phyloP scores from a whole-genome alignment of 2,797 vertebrate species.

The Centroberyx gerrardi region DNA sequence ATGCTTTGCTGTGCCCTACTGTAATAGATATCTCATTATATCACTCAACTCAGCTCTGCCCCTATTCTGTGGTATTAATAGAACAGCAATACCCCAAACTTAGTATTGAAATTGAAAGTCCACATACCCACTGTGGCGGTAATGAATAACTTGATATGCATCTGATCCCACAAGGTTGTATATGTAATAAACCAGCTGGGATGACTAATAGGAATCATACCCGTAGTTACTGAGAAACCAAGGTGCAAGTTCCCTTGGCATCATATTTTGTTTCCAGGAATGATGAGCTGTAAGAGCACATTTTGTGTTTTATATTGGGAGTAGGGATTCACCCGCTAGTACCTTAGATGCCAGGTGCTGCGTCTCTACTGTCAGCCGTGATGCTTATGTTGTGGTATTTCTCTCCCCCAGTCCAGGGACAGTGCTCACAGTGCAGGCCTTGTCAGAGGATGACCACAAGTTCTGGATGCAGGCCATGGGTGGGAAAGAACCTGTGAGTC shows the following conservation, averaged over 20 bases:
- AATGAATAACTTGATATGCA: slow-evolving; percentile 61
- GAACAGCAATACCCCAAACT: slow-evolving; percentile 63
- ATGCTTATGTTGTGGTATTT: slow-evolving; percentile 44
- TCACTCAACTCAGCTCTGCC: slow-evolving; percentile 58
- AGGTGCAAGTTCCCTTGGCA: slow-evolving; percentile 28
- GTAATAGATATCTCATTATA: slow-evolving; percentile 69
- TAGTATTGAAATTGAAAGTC: slow-evolving; percentile 63
- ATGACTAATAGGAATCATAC: slow-evolving; percentile 8
- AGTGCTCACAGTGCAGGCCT: slow-evolving; percentile 93
- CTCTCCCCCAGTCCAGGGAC: slow-evolving; percentile 88
- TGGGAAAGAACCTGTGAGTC: slow-evolving; percentile 95
- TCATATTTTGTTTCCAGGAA: slow-evolving; percentile 3
- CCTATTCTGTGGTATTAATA: slow-evolving; percentile 71
- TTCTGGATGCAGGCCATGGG: slow-evolving; percentile 98
- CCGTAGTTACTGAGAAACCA: slow-evolving; percentile 37
- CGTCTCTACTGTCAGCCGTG: background rate
- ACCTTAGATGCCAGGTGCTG: background rate
- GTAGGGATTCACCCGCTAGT: background rate
- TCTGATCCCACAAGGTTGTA: slow-evolving; percentile 39
- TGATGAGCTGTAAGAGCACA: background rate
- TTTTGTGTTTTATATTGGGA: slow-evolving; percentile 19
- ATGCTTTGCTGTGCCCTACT: slow-evolving; percentile 42
- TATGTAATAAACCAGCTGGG: slow-evolving; percentile 42
- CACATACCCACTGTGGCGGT: slow-evolving; percentile 44
- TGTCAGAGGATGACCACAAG: slow-evolving; percentile 95